phyloP scores from a whole-genome alignment of 37 sponge, comb jelly and placozoan species.

The Ianthella basta region DNA sequence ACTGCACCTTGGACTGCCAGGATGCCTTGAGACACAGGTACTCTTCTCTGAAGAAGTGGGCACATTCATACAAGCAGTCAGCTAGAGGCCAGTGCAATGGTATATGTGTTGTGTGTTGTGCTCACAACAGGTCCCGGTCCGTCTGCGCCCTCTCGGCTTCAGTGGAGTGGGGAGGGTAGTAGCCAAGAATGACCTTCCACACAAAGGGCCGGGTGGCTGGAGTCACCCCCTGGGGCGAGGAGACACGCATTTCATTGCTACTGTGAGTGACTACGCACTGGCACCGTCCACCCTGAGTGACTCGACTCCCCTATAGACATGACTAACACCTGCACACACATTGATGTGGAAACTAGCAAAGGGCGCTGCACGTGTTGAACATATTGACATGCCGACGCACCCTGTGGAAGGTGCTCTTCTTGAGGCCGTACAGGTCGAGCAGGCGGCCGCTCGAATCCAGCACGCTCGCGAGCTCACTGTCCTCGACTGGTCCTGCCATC shows the following conservation, averaged over 20 bases:
- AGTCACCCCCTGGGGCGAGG: constrained; percentile 14
- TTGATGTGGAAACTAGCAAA: too few species aligned
- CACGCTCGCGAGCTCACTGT: background rate
- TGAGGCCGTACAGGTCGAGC: constrained; percentile 14
- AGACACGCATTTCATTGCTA: too few species aligned
- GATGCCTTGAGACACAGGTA: background rate
- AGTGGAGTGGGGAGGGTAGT: constrained; percentile 47
- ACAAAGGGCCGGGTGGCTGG: constrained; percentile 28
- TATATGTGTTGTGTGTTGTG: too few species aligned
- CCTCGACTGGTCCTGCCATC: background rate
- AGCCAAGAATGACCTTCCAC: constrained; percentile 54
- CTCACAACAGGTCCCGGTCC: constrained; percentile 8
- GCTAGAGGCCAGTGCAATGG: too few species aligned
- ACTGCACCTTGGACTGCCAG: constrained; percentile 5
- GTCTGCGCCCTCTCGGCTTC: constrained; percentile 25
- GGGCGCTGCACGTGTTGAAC: too few species aligned
- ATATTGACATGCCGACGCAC: background rate
- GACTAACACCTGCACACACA: too few species aligned
- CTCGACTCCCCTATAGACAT: too few species aligned
- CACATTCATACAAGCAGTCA: too few species aligned
- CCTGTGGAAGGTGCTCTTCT: constrained; percentile 3
- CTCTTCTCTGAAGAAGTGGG: constrained; percentile 12
- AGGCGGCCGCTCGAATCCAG: constrained; percentile 13
- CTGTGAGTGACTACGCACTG: too few species aligned
- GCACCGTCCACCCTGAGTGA: too few species aligned